A percentile compares a stretch with the other conserved stretches of the same genome.
These are phyloP conservation scores for Caenorhabditis imperialis DNA, from an alignment of 2,888 invertebrate genomes.

Conservation along the genomic window DNA sequence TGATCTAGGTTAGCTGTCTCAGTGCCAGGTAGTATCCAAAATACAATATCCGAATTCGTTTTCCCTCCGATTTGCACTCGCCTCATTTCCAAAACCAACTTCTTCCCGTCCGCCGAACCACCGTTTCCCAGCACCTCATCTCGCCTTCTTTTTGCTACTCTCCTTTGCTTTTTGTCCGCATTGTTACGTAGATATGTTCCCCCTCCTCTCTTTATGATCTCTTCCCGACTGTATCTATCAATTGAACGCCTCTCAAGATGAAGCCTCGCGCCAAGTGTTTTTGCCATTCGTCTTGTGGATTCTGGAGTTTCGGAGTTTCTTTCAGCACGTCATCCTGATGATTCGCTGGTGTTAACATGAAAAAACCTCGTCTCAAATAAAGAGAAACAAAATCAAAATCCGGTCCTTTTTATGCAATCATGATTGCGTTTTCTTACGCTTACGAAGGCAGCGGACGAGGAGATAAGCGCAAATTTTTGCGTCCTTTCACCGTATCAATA, in stretches of 20 bases:
- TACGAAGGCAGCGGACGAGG: constrained; percentile 12
- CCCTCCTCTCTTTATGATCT: background rate
- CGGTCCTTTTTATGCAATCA: constrained; percentile 53
- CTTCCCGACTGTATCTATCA: constrained; percentile 38
- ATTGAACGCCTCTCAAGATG: constrained; percentile 30
- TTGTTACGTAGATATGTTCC: constrained; percentile 46
- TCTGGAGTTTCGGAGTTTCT: too few relatives aligned
- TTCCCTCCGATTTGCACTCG: constrained; percentile 39
- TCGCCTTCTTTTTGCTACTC: constrained; percentile 5
- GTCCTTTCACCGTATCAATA: constrained; percentile 42
- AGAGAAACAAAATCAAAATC: constrained; percentile 30
- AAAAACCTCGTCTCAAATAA: too few relatives aligned
- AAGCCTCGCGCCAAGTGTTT: background rate
- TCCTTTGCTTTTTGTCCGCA: constrained; percentile 21
- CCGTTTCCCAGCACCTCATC: constrained; percentile 45
- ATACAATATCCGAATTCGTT: constrained; percentile 3
- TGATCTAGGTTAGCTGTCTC: background rate
- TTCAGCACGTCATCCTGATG: constrained; percentile 45
- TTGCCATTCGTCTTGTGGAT: background rate
- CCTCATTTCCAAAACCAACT: constrained; percentile 52
- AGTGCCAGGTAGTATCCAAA: constrained; percentile 21
- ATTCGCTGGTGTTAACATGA: too few relatives aligned
- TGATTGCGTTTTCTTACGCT: constrained; percentile 26
- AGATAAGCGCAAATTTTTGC: constrained; percentile 41
- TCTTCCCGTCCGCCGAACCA: background rate